Conservation (phyloP, 92 coral and sea anemone species). For the Actinostola sp. region DNA sequence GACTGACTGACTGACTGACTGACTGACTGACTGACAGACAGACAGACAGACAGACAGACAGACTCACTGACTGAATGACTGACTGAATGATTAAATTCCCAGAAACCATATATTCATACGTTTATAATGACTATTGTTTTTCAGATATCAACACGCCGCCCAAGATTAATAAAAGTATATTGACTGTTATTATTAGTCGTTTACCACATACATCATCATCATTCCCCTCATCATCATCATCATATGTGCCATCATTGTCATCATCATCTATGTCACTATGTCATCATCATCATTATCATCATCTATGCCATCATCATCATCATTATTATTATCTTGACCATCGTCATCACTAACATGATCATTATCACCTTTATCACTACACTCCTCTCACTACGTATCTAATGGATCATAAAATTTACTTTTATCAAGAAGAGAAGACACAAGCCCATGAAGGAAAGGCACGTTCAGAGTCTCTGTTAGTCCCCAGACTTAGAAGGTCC, state of each 20-base stretch:
- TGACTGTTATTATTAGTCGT: not conserved
- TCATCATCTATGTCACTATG: not conserved
- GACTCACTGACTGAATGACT: no score
- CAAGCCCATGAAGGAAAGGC: not conserved
- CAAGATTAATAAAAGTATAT: not conserved
- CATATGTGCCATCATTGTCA: not conserved
- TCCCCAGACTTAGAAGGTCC: slow-evolving; percentile 6
- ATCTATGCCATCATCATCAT: not conserved
- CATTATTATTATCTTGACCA: not conserved
- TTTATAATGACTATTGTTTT: no score
- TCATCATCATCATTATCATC: not conserved
- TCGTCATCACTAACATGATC: not conserved
- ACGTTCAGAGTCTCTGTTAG: not conserved
- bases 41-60: no score
- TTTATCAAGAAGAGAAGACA: not conserved
- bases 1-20: no score
- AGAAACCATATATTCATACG: no score
- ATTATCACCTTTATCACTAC: not conserved
- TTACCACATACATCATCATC: no score
- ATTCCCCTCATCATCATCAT: not conserved
- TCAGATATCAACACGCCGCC: slow-evolving; percentile 11
- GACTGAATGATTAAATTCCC: no score
- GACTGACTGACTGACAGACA: no score
- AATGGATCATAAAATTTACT: no score
- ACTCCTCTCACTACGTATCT: no score